These are phyloP conservation scores for Alligator sinensis DNA, from an alignment of 2,113 vertebrate species.

Conservation along the genomic window DNA sequence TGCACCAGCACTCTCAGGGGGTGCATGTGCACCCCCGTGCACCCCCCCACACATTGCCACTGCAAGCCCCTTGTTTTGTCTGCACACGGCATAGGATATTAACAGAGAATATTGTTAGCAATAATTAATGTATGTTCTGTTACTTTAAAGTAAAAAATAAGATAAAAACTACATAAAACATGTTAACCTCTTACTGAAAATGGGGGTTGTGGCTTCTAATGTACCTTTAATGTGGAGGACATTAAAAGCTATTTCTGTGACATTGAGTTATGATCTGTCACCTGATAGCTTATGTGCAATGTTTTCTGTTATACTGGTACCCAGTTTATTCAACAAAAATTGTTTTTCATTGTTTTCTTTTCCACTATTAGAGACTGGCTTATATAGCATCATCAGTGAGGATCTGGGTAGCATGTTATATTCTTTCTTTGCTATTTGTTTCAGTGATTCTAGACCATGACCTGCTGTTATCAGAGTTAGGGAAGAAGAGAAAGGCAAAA, in stretches of 20 bases:
- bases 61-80: too few species aligned
- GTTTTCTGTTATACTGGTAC: neutral
- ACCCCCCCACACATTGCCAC: too few species aligned
- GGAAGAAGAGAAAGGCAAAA: neutral
- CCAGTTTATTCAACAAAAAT: neutral
- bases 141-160: neutral
- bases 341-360: neutral
- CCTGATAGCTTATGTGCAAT: neutral
- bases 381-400: neutral
- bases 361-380: neutral
- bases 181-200: neutral
- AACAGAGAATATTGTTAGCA: neutral
- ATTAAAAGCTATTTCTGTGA: neutral
- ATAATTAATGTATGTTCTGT: neutral
- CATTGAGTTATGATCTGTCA: neutral
- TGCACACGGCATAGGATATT: neutral
- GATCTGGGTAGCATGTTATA: neutral
- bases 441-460: neutral
- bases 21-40: too few species aligned
- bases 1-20: too few species aligned
- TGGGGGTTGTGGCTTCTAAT: neutral
- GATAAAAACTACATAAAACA: neutral
- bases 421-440: neutral
- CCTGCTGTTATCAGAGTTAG: neutral
- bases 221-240: neutral